Evolutionary conservation across 2,888 invertebrate genomes (phyloP).

Genomic region (Drosophila atripex): DNA sequence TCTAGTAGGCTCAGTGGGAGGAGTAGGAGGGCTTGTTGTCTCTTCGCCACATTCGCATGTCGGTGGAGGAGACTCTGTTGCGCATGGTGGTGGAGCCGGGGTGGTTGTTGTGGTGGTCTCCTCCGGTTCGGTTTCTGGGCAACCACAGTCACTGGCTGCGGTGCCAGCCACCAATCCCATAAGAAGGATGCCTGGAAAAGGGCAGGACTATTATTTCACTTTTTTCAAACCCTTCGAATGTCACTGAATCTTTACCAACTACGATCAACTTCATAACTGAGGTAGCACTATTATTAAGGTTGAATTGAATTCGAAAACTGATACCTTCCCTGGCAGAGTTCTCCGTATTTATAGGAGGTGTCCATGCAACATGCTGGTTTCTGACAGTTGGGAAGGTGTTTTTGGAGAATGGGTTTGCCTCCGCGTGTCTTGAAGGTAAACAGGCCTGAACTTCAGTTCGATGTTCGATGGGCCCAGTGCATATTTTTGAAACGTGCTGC

Average conservation of each 20-base stretch:
- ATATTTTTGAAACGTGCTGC: slow-evolving; percentile 14
- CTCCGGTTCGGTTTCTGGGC: neutral
- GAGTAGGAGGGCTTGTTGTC: too few relatives aligned
- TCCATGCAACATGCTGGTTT: neutral
- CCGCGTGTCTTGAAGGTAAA: slow-evolving; percentile 1
- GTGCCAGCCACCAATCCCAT: slow-evolving; percentile 1
- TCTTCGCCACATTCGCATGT: too few relatives aligned
- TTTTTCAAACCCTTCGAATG: neutral
- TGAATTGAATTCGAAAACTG: slow-evolving; percentile 1
- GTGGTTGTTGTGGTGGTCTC: slow-evolving; percentile 4
- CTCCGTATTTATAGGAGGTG: slow-evolving; percentile 10
- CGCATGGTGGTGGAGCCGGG: neutral
- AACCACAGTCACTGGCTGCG: slow-evolving; percentile 1
- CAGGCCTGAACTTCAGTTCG: slow-evolving; percentile 10
- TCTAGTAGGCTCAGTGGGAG: too few relatives aligned
- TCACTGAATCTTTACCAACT: neutral
- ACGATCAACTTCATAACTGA: neutral
- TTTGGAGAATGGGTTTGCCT: neutral
- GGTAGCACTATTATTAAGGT: too few relatives aligned
- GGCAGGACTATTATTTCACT: neutral
- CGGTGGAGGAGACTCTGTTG: neutral
- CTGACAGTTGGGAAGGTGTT: slow-evolving; percentile 5
- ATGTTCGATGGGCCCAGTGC: neutral
- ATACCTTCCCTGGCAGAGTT: neutral
- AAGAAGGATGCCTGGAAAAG: slow-evolving; percentile 12